Percentiles rank a stretch among this genome's conserved stretches.
phyloP scores from a whole-genome alignment of 2,888 invertebrate genomes.

The Zootermopsis nevadensis region DNA sequence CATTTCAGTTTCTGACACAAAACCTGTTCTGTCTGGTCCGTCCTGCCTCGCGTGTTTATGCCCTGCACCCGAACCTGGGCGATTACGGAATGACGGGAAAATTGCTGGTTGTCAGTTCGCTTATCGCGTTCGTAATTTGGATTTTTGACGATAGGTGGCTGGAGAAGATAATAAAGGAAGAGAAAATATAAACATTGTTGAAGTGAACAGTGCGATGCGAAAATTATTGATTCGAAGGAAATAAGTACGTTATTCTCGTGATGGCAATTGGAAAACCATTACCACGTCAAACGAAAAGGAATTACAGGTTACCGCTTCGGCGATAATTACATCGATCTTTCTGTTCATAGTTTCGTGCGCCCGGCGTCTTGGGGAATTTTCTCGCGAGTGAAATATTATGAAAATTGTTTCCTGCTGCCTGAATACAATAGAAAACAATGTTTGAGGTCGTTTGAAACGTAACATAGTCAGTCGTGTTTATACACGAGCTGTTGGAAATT shows the following conservation, averaged over 20 bases:
- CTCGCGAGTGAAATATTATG: not conserved
- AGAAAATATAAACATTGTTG: slow-evolving; percentile 13
- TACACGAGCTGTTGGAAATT: not conserved
- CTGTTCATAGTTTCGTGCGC: not conserved
- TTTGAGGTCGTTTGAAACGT: not conserved
- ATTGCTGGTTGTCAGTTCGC: slow-evolving; percentile 33
- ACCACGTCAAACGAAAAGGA: slow-evolving; percentile 7
- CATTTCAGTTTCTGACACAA: slow-evolving; percentile 20
- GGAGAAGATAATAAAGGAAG: slow-evolving; percentile 14
- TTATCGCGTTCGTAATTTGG: slow-evolving; percentile 30
- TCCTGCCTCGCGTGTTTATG: not conserved
- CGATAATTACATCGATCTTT: slow-evolving; percentile 16
- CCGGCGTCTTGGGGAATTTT: not conserved
- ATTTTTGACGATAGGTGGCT: slow-evolving; percentile 34
- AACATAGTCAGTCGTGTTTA: not conserved
- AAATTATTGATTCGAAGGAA: slow-evolving; percentile 9
- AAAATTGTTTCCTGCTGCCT: not conserved
- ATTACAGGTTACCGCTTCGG: slow-evolving; percentile 7
- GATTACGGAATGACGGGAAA: slow-evolving; percentile 33
- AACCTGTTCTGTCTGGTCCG: not conserved
- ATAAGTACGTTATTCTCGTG: not conserved
- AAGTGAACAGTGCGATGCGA: slow-evolving; percentile 12
- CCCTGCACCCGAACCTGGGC: no score
- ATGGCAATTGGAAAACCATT: slow-evolving; percentile 37
- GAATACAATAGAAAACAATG: not conserved